Conservation (phyloP, 2,888 invertebrate species). For the Acanthosepion esculentum region DNA sequence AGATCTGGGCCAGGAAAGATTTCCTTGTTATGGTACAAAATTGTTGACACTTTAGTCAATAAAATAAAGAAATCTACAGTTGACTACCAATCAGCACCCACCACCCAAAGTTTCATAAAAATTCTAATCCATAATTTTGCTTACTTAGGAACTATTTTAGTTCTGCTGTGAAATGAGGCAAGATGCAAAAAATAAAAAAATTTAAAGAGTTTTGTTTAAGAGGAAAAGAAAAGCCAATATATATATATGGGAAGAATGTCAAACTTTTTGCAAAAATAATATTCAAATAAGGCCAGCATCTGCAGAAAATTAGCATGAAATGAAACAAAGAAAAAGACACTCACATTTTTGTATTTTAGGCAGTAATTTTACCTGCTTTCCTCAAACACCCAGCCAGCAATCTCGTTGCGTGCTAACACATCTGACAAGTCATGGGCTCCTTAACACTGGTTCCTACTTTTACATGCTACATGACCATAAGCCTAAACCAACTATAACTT, state of each 20-base stretch:
- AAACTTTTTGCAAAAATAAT: slow-evolving; percentile 33
- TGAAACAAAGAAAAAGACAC: slow-evolving; percentile 7
- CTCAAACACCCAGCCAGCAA: slow-evolving; percentile 33
- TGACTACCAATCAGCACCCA: neutral
- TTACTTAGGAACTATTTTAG: neutral
- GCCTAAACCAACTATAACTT: neutral
- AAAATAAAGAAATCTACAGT: too few species aligned
- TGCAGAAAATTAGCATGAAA: slow-evolving; percentile 33
- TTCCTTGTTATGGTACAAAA: too few species aligned
- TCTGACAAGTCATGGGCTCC: neutral
- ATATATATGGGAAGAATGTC: slow-evolving; percentile 16
- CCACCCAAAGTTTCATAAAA: neutral
- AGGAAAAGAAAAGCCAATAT: neutral
- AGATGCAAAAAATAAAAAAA: slow-evolving; percentile 15
- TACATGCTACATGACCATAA: neutral
- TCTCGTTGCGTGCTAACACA: slow-evolving; percentile 6
- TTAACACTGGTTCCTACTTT: neutral
- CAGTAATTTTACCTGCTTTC: neutral
- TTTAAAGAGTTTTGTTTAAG: neutral
- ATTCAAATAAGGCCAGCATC: slow-evolving; percentile 15
- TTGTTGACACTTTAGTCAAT: too few species aligned
- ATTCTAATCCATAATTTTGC: neutral
- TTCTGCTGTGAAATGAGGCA: slow-evolving; percentile 35
- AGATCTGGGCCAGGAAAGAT: too few species aligned
- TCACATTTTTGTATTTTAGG: neutral